These are phyloP conservation scores for Criorhina ranunculi DNA, from an alignment of 2,888 invertebrate species.

Conservation along the genomic window DNA sequence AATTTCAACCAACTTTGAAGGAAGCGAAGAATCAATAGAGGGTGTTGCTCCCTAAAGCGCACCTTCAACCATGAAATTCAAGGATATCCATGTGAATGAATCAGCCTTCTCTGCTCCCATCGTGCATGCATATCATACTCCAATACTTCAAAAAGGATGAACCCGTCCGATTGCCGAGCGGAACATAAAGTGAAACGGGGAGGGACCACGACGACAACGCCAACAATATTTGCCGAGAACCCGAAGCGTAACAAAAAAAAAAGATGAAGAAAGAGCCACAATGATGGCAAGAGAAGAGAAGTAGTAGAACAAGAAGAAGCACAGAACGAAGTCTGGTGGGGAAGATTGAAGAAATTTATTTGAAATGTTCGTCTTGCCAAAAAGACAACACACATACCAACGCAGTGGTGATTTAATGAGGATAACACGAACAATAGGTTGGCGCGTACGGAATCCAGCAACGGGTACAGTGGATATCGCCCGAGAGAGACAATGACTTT, in stretches of 20 bases:
- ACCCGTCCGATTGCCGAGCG: conserved; percentile 66
- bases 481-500: conserved; percentile 55
- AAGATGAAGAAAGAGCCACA: conserved; percentile 2
- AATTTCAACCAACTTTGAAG: conserved; percentile 6
- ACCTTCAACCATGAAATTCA: conserved; percentile 74
- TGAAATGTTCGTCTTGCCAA: conserved; percentile 65
- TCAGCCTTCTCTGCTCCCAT: conserved; percentile 61
- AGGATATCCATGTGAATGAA: conserved; percentile 72
- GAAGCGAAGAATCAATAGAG: conserved; percentile 48
- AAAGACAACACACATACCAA: conserved; percentile 50
- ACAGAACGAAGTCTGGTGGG: conserved; percentile 47
- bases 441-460: conserved; percentile 56
- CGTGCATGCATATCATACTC: conserved; percentile 73
- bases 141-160: conserved; percentile 73
- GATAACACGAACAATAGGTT: conserved; percentile 74
- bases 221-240: conserved; percentile 61
- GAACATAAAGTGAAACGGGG: conserved; percentile 36
- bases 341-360: conserved; percentile 74
- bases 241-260: conserved; percentile 35
- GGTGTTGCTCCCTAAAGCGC: conserved; percentile 71
- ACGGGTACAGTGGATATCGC: conserved; percentile 51
- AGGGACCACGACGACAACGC: conserved; percentile 42
- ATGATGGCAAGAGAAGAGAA: no score
- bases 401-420: conserved; percentile 66
- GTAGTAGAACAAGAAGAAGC: background rate